Base-by-base conservation (phyloP, 1,140 invertebrate species). In the Saxidomus purpurata region DNA sequence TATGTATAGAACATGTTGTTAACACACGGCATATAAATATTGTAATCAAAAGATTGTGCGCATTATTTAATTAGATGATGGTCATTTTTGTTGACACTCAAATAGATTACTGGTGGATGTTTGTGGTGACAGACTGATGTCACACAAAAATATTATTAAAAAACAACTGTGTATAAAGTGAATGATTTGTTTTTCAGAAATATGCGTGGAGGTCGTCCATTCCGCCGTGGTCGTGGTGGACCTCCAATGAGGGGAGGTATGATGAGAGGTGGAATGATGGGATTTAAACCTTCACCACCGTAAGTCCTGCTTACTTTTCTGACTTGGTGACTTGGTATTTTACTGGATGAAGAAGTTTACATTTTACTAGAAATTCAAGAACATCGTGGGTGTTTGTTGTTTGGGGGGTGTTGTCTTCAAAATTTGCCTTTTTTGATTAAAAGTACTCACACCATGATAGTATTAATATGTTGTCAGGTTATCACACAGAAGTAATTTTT, bases 201-300 rank as follows among this genome's bases (percentile, higher is more conserved):
- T 71, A 90, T 90, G 77, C 77, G 74, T 28, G 86, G 86, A 19
- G 86, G 86, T 69, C 76, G 86, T n/a, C 86, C 86, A 36, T 88
- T 88, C 61, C 52, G 86, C 28, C 71, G 93, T 81, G 93, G 93
- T 40, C 85, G 93, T 9, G 93, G 93, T 34, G 93, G 92, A 25
- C 92, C 91, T 43, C 92, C 92, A 34, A 93, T 94, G 90, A 85
- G 92, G 52, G 91, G 93, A 19, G 92, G 91, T 22, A 92, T 93
- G 91, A 94, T 94, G 93, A 89, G 93, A 77, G 90, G 91, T 34
- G 86, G 86, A 3, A 88, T 88, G 15, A 90, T 93, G 91, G 91
- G 89, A 40, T 93, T 93, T 63, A 92, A 92, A 83, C 92, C 93
- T 79, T 91, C 90, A 25, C 92, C 92, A n/a, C 92, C 92, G 93